Evolutionary conservation across 2,888 invertebrate species (phyloP).

Genomic region (Mantis religiosa): DNA sequence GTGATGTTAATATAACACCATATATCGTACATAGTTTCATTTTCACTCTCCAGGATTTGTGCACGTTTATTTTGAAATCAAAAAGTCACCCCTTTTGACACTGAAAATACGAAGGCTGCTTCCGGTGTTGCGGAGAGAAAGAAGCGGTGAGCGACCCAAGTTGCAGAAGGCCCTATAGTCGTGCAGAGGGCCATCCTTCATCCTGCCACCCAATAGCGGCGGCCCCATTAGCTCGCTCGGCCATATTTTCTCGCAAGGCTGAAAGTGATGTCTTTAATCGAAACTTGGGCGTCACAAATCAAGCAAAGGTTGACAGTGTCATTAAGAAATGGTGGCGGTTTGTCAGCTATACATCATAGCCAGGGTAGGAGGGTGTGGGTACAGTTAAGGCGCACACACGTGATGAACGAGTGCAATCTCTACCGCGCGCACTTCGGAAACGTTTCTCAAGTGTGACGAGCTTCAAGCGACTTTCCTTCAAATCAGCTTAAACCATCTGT

Average conservation of each 20-base stretch:
- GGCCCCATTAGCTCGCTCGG: slow-evolving; percentile 29
- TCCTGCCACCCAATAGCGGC: slow-evolving; percentile 20
- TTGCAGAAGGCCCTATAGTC: not conserved
- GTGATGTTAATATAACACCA: too few species aligned
- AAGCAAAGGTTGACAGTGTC: slow-evolving; percentile 39
- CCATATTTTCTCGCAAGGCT: slow-evolving; percentile 45
- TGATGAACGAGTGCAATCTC: slow-evolving; percentile 47
- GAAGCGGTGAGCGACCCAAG: not conserved
- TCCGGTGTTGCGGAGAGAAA: not conserved
- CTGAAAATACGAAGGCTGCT: too few species aligned
- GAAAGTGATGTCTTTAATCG: slow-evolving; percentile 48
- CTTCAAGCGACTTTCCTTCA: not conserved
- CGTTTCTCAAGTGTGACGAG: slow-evolving; percentile 20
- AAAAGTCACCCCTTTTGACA: too few species aligned
- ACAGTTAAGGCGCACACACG: slow-evolving; percentile 22
- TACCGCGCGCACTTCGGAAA: slow-evolving; percentile 18
- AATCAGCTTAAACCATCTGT: too few species aligned
- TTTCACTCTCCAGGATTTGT: too few species aligned
- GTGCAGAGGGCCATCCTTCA: slow-evolving; percentile 12
- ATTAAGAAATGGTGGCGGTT: slow-evolving; percentile 45
- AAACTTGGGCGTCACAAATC: slow-evolving; percentile 44
- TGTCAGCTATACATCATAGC: slow-evolving; percentile 46
- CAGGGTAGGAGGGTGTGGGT: not conserved
- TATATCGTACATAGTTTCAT: too few species aligned
- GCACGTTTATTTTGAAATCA: too few species aligned